A percentile compares a stretch with the other conserved stretches of the same genome.
phyloP scores from a whole-genome alignment of 2,888 invertebrate species.

The Exocentrus adspersus region DNA sequence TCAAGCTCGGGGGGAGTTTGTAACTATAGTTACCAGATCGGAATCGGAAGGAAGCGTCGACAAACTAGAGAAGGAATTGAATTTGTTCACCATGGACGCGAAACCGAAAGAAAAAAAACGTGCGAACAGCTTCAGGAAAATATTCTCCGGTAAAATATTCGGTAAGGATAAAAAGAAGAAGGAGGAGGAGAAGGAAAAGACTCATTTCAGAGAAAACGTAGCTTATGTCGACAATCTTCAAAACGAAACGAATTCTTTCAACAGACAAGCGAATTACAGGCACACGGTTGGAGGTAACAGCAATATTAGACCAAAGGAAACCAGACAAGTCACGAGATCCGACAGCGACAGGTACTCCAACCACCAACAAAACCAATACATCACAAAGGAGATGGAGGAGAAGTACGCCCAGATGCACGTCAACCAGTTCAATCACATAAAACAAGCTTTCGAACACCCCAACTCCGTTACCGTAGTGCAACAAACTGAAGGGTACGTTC shows the following conservation, averaged over 20 bases:
- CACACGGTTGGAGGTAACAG: conserved; percentile 47
- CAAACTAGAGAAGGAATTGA: conserved; percentile 54
- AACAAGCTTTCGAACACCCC: conserved; percentile 50
- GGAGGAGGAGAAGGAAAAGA: conserved; percentile 57
- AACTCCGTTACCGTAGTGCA: not conserved
- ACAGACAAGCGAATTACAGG: conserved; percentile 52
- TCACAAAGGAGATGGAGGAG: conserved; percentile 48
- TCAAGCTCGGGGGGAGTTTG: conserved; percentile 44
- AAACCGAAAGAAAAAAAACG: conserved; percentile 58
- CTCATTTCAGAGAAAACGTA: conserved; percentile 45
- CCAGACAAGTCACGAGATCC: conserved; percentile 27
- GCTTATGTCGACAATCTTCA: conserved; percentile 53
- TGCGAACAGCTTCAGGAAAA: conserved; percentile 56
- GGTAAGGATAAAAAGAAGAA: conserved; percentile 62
- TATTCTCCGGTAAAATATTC: conserved; percentile 56
- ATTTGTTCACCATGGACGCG: conserved; percentile 56
- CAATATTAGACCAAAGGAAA: conserved; percentile 29
- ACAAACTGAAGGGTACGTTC: conserved; percentile 48
- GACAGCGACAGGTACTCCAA: conserved; percentile 34
- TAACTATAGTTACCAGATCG: conserved; percentile 47
- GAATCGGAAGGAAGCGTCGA: conserved; percentile 57
- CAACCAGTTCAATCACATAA: conserved; percentile 53
- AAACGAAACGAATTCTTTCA: conserved; percentile 57
- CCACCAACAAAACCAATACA: conserved; percentile 18
- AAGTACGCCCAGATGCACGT: conserved; percentile 56